Percentiles rank a stretch among this genome's conserved stretches.
Evolutionary conservation across 2,888 invertebrate genomes (phyloP).

Genomic region (Lasioglossum vierecki): DNA sequence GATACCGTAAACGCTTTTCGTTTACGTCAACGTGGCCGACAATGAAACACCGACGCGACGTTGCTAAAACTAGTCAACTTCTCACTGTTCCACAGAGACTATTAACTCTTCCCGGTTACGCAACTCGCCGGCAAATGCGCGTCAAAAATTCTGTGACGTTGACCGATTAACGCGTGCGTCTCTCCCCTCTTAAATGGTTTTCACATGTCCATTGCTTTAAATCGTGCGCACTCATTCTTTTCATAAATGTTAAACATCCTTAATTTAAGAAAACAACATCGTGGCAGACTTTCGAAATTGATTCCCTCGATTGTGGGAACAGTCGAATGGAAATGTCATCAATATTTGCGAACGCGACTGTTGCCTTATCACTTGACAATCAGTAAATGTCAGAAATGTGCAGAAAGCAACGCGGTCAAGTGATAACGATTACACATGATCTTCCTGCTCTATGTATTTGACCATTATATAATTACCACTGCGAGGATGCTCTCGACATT

Average conservation of each 20-base stretch:
- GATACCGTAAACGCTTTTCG: neutral
- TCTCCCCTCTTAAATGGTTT: neutral
- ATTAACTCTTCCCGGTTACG: neutral
- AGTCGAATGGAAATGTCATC: neutral
- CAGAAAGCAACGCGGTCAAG: slow-evolving; percentile 1
- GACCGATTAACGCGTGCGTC: neutral
- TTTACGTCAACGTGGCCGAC: slow-evolving; percentile 1
- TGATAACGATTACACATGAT: neutral
- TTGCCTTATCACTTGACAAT: neutral
- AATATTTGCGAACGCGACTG: neutral
- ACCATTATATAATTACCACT: neutral
- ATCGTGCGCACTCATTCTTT: no score
- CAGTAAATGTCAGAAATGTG: neutral
- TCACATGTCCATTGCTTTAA: no score
- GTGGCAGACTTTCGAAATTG: no score
- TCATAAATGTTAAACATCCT: no score
- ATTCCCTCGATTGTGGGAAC: neutral
- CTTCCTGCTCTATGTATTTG: neutral
- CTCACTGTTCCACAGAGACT: neutral
- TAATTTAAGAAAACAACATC: no score
- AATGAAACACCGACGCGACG: neutral
- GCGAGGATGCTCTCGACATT: neutral
- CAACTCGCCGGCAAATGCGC: neutral
- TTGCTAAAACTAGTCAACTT: neutral
- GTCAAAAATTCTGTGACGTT: slow-evolving; percentile 1